Conservation (phyloP, 2,888 invertebrate species). For the Sipunculus nudus region DNA sequence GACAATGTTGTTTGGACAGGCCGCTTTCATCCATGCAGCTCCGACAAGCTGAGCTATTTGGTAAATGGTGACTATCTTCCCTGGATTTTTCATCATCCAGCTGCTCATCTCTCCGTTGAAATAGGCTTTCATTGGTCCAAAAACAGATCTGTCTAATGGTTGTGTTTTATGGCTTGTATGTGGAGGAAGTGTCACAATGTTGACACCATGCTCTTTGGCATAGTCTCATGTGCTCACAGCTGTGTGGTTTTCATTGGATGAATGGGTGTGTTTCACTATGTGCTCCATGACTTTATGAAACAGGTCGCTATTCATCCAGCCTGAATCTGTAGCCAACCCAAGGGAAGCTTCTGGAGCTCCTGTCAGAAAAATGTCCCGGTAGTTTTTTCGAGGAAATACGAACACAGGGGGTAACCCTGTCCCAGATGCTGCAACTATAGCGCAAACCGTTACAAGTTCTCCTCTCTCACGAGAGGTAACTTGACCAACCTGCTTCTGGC, state of each 20-base stretch:
- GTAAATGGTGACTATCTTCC: slow-evolving; percentile 61
- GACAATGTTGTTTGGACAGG: slow-evolving; percentile 59
- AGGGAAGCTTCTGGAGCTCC: too few relatives aligned
- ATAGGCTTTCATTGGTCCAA: slow-evolving; percentile 60
- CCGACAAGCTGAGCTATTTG: slow-evolving; percentile 45
- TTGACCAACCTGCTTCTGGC: neutral
- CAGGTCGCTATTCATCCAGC: neutral
- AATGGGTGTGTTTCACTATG: slow-evolving; percentile 37
- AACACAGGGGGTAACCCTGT: too few relatives aligned
- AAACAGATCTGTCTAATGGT: slow-evolving; percentile 63
- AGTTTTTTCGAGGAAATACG: too few relatives aligned
- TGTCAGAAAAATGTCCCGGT: too few relatives aligned
- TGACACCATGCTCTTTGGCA: slow-evolving; percentile 58
- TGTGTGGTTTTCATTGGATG: slow-evolving; percentile 47
- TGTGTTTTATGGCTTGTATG: slow-evolving; percentile 65
- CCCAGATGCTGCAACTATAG: too few relatives aligned
- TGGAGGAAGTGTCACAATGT: slow-evolving; percentile 60
- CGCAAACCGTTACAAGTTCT: neutral
- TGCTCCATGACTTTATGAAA: slow-evolving; percentile 7
- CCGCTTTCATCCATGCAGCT: neutral
- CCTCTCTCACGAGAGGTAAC: neutral
- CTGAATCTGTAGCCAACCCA: neutral
- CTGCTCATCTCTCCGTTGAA: slow-evolving; percentile 45
- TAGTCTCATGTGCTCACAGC: slow-evolving; percentile 43
- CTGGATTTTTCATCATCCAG: slow-evolving; percentile 56